Conservation (phyloP, 2,797 vertebrate species). For the Tangara arthus region DNA sequence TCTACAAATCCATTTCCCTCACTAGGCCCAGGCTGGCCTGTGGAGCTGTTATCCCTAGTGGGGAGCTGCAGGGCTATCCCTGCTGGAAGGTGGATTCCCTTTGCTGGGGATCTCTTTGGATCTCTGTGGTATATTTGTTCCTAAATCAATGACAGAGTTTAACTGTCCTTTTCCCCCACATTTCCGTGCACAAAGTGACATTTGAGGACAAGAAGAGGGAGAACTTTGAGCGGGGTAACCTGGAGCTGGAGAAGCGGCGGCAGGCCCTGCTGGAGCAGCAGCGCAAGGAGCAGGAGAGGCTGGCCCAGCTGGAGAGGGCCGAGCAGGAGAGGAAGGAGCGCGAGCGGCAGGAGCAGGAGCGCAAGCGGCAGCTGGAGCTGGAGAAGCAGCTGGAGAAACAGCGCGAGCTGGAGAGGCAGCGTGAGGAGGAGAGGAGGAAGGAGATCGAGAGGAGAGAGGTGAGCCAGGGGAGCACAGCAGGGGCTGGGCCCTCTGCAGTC, state of each 20-base stretch:
- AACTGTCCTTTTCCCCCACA: not conserved
- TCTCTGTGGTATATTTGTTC: fast-evolving
- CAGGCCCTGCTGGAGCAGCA: slow-evolving; percentile 94
- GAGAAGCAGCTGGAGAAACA: slow-evolving; percentile 94
- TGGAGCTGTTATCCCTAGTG: not conserved
- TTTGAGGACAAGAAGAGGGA: slow-evolving; percentile 98
- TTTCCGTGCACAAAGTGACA: slow-evolving; percentile 77
- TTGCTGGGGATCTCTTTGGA: fast-evolving
- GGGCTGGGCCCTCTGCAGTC: not conserved
- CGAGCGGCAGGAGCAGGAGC: slow-evolving; percentile 91
- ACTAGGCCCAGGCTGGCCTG: not conserved
- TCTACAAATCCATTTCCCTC: not conserved
- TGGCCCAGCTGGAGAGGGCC: slow-evolving; percentile 88
- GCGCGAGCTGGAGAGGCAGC: slow-evolving; percentile 89
- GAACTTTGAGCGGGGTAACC: slow-evolving; percentile 95
- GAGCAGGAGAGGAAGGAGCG: slow-evolving; percentile 93
- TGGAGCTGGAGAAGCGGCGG: slow-evolving; percentile 93
- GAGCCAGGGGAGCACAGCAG: slow-evolving; percentile 12
- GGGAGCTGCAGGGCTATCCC: not conserved
- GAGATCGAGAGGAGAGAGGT: slow-evolving; percentile 97
- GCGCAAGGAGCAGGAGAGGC: slow-evolving; percentile 92
- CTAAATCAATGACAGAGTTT: not conserved
- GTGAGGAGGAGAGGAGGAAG: slow-evolving; percentile 92
- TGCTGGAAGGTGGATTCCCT: not conserved
- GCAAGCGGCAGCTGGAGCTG: slow-evolving; percentile 90